Conservation (phyloP, 2,113 vertebrate genomes). For the Embiotoca jacksoni region DNA sequence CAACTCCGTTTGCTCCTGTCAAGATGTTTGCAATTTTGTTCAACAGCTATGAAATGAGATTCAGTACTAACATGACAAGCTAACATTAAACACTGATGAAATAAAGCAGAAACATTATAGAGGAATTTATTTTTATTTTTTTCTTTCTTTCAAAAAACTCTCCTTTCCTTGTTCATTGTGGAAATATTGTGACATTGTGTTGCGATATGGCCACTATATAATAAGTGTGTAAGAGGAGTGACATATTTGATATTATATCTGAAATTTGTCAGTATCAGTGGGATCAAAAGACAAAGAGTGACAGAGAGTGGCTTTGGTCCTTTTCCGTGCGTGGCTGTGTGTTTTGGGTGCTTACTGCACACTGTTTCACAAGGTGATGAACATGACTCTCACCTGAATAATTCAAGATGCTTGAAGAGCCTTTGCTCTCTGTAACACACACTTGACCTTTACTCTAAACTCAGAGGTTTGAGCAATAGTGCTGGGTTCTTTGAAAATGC, state of each 20-base stretch:
- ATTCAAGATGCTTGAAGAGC: conserved; percentile 22
- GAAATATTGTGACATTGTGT: background rate
- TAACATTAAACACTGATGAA: too few relatives aligned
- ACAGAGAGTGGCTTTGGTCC: too few relatives aligned
- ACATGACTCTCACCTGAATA: conserved; percentile 35
- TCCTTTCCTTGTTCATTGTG: background rate
- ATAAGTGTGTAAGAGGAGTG: background rate
- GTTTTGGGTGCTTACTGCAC: conserved; percentile 11
- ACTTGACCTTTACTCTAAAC: conserved; percentile 26
- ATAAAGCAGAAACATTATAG: too few relatives aligned
- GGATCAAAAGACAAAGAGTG: too few relatives aligned
- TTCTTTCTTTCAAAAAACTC: too few relatives aligned
- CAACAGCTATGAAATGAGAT: too few relatives aligned
- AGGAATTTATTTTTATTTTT: too few relatives aligned
- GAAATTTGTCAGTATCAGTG: too few relatives aligned
- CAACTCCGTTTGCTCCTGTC: too few relatives aligned
- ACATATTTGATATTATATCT: background rate
- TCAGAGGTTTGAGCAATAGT: background rate
- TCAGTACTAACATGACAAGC: too few relatives aligned
- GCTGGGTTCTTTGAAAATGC: background rate
- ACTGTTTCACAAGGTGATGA: conserved; percentile 36
- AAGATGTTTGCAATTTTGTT: too few relatives aligned
- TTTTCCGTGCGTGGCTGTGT: background rate
- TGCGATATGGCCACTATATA: background rate
- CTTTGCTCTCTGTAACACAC: conserved; percentile 29